Base-by-base conservation (phyloP, 2,113 vertebrate species). In the Mugil cephalus region DNA sequence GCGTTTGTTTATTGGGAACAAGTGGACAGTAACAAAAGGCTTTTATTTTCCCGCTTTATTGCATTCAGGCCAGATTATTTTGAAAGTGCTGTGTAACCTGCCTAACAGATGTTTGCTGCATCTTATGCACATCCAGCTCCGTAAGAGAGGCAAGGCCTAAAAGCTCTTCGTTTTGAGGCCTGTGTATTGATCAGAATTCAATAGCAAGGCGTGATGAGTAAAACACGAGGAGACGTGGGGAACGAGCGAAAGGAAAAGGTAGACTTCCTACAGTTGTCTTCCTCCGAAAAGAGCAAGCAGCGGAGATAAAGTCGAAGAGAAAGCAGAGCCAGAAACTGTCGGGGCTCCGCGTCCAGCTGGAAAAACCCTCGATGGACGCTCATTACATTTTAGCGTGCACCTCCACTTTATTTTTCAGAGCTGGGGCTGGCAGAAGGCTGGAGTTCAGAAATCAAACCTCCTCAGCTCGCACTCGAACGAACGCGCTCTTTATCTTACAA, bases 51-150 rank as follows among this genome's bases (percentile, higher is more conserved):
- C 40, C 69, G 46, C 36, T 86, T 70, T 47, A 7, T 39, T 45
- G 62, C 48, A 8, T 59, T 52, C 21, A 4, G 6, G 77, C 45
- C 78, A 78, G 75, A 17, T 68, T 66, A n/a, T n/a, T n/a, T 36
- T 35, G 21, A 42, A 66, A 51, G 47, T 55, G 59, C 24, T 54
- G 55, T 74, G 71, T 59, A 75, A 86, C 67, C 75, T 81, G 68
- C 69, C 30, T 42, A 71, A 76, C 80, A 89, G 75, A 84, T 88
- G 88, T 87, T 82, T 40, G 1, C 30, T 36, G 53, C 69, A 67
- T 70, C 58, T 74, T 69, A 81, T 75, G 64, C 75, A 8, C 38
- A 11, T 70, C 78, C 72, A 80, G 51, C 51, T 77, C 39, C 58
- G 70, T 66, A 39, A 17, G 64, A 60, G 48, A 64, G 52, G 21